phyloP scores from a whole-genome alignment of 2,888 invertebrate genomes.

The Nephrotoma appendiculata region DNA sequence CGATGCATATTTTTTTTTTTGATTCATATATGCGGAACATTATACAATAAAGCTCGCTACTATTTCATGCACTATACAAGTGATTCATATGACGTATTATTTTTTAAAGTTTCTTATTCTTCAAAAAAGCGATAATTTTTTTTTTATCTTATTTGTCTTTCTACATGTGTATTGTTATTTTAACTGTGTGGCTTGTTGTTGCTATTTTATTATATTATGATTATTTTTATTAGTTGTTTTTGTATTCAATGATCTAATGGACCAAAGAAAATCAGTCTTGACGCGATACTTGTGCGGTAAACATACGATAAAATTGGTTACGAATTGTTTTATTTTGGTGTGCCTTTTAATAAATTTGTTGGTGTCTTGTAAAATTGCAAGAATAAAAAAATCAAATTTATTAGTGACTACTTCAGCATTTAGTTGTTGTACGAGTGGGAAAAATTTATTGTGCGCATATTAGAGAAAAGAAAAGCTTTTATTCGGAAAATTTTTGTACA shows the following conservation, averaged over 20 bases:
- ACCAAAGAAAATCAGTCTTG: conserved; percentile 6
- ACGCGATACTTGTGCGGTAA: conserved; percentile 4
- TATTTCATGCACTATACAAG: neutral
- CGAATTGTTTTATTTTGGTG: neutral
- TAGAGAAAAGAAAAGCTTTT: neutral
- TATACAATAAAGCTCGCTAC: neutral
- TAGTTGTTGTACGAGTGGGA: neutral
- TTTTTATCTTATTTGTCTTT: conserved; percentile 2
- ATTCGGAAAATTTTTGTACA: neutral
- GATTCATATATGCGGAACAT: neutral
- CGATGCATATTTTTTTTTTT: too few species aligned
- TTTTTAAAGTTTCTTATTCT: neutral
- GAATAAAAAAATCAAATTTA: neutral
- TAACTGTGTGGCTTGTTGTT: neutral
- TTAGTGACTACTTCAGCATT: neutral
- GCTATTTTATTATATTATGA: neutral
- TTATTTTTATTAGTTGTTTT: neutral
- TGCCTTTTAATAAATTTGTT: neutral
- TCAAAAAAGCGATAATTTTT: neutral
- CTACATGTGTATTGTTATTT: conserved; percentile 2
- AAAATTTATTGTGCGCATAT: neutral
- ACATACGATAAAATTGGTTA: neutral
- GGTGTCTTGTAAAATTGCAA: neutral
- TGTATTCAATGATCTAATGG: conserved; percentile 5
- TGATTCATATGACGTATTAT: neutral